These are phyloP conservation scores for Chionomys nivalis DNA, from an alignment of 2,113 vertebrate genomes.

Conservation along the genomic window DNA sequence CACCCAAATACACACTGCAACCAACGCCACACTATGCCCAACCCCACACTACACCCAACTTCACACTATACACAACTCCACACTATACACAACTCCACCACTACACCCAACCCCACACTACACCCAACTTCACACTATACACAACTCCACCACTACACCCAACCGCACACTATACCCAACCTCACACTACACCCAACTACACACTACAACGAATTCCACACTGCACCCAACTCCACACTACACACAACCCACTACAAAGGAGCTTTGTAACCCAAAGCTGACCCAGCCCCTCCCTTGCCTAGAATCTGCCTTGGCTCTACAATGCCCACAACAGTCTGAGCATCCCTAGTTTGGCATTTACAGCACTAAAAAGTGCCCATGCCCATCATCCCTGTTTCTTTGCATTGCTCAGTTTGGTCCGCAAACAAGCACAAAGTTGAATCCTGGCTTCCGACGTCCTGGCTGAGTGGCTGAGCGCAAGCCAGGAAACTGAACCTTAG, in stretches of 20 bases:
- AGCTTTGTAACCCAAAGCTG: neutral
- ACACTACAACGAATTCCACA: no score
- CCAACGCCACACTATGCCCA: no score
- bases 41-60: no score
- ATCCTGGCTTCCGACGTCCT: neutral
- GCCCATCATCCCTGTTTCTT: neutral
- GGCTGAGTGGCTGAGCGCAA: neutral
- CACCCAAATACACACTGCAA: no score
- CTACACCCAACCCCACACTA: no score
- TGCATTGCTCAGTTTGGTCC: neutral
- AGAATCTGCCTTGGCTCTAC: neutral
- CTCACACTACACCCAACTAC: no score
- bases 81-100: no score
- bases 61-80: no score
- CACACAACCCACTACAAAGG: no score
- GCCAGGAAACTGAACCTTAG: neutral
- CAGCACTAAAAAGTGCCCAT: neutral
- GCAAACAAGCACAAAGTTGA: neutral
- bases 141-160: neutral
- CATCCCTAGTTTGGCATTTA: neutral
- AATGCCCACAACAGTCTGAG: neutral
- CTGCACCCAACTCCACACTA: no score
- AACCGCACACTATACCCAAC: neutral
- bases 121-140: no score
- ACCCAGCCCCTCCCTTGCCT: neutral